A percentile compares a stretch with the other conserved stretches of the same genome.
Conservation (phyloP, 92 coral and sea anemone genomes). For the Anthopleura xanthogrammica region DNA sequence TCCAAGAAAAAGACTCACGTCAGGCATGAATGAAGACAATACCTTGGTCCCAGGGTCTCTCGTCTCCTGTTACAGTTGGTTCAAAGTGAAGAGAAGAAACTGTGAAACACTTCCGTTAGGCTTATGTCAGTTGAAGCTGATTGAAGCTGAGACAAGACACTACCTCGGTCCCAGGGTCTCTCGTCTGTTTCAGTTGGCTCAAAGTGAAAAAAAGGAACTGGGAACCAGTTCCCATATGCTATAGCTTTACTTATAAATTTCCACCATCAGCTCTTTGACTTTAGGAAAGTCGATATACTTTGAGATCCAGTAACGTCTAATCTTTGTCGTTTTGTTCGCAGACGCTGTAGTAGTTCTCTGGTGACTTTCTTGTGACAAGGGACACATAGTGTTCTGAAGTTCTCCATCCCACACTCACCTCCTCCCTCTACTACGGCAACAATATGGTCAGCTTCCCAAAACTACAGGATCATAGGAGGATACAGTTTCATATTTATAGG, state of each 20-base stretch:
- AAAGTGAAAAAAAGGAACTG: too few species aligned
- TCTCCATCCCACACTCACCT: conserved; percentile 94
- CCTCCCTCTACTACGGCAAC: conserved; percentile 97
- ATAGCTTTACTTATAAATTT: background rate
- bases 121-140: too few species aligned
- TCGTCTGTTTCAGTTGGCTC: too few species aligned
- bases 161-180: too few species aligned
- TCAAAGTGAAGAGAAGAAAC: too few species aligned
- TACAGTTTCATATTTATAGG: too few species aligned
- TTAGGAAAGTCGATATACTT: conserved; percentile 71
- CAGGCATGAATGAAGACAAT: too few species aligned
- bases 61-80: too few species aligned
- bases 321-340: conserved; percentile 55
- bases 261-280: conserved; percentile 33
- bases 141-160: too few species aligned
- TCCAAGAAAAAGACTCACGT: too few species aligned
- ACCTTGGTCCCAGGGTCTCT: too few species aligned
- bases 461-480: conserved; percentile 37
- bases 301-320: conserved; percentile 53
- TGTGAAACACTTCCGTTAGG: too few species aligned
- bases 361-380: conserved; percentile 93
- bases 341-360: conserved; percentile 60
- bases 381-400: conserved; percentile 87
- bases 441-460: conserved; percentile 99
- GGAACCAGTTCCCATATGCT: background rate